These are phyloP conservation scores for Verasper variegatus DNA, from an alignment of 2,113 vertebrate species.

Conservation along the genomic window DNA sequence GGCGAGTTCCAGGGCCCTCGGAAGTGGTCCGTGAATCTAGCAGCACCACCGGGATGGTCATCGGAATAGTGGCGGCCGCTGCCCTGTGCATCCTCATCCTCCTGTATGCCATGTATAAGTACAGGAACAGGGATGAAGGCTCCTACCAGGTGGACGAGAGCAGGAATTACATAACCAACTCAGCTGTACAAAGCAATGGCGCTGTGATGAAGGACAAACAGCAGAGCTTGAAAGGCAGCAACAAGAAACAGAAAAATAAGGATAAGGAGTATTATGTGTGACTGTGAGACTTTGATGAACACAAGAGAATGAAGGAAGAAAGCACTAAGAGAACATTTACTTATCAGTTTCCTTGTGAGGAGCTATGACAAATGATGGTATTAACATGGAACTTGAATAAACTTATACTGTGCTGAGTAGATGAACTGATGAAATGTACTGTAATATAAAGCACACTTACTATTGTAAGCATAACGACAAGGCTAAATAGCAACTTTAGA, in stretches of 20 bases:
- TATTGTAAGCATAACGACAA: conserved; percentile 82
- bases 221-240: conserved; percentile 93
- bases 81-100: conserved; percentile 99
- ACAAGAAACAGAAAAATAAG: conserved; percentile 99
- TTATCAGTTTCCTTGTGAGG: conserved; percentile 80
- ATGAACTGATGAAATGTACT: conserved; percentile 88
- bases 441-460: conserved; percentile 96
- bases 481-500: conserved; percentile 86
- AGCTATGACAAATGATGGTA: conserved; percentile 86
- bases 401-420: conserved; percentile 84
- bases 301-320: conserved; percentile 60
- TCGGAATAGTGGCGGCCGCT: conserved; percentile 99
- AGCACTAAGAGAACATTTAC: conserved; percentile 78
- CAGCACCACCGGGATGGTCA: conserved; percentile 99
- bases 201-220: conserved; percentile 97
- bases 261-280: conserved; percentile 99
- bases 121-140: conserved; percentile 99
- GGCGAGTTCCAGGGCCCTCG: conserved; percentile 98
- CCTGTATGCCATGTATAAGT: conserved; percentile 99
- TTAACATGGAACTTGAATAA: conserved; percentile 78
- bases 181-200: conserved; percentile 96
- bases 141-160: conserved; percentile 99
- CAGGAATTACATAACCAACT: conserved; percentile 99
- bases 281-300: conserved; percentile 63
- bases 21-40: conserved; percentile 99